Base-by-base conservation (phyloP, 2,113 vertebrate species). In the Dissostichus mawsoni region DNA sequence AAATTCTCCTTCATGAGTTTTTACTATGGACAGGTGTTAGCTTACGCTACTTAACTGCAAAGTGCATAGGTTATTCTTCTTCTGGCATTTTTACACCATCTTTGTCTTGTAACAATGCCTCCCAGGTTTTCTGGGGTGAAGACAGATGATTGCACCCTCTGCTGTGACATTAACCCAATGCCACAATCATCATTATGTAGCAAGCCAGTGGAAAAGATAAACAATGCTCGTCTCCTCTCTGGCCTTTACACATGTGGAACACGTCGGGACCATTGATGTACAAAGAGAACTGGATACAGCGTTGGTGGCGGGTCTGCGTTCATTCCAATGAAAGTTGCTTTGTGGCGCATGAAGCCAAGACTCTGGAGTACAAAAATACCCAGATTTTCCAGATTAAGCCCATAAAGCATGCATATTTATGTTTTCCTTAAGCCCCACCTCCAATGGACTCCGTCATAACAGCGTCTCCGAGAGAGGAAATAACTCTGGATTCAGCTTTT, bases 101-200 rank as follows among this genome's bases (percentile, higher is more conserved):
- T 74, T 80, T 78, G n/a, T 65, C 78, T 76, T 55, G 20, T 79
- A 52, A 79, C 51, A 76, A 51, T 44, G 58, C 56, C 53, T 8
- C 11, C 48, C 20, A 51, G 63, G 16, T 51, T 76, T 68, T 64
- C 25, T 33, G 14, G 41, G 45, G 61, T 67, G 20, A 69, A 83
- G 62, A 69, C 44, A 10, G 72, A 84, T 79, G 29, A 66, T 57
- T 59, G 56, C 33, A 71, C 44, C 20, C 14, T 59, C 64, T 48
- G 25, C 51, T 70, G 74, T 78, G 74, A 78, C 48, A 77, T 41
- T 9, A 53, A 50, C 61, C 68, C 71, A 81, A 77, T 63, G 41
- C 55, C 44, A 33, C 80, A 69, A 64, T 76, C 51, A 70, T 75
- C 58, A 47, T 76, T 61, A 63, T 53, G 57, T 52, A 73, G 56